Percentiles rank a stretch among this genome's conserved stretches.
phyloP scores from a whole-genome alignment of 2,888 invertebrate species.

The Habroteleia sp. region DNA sequence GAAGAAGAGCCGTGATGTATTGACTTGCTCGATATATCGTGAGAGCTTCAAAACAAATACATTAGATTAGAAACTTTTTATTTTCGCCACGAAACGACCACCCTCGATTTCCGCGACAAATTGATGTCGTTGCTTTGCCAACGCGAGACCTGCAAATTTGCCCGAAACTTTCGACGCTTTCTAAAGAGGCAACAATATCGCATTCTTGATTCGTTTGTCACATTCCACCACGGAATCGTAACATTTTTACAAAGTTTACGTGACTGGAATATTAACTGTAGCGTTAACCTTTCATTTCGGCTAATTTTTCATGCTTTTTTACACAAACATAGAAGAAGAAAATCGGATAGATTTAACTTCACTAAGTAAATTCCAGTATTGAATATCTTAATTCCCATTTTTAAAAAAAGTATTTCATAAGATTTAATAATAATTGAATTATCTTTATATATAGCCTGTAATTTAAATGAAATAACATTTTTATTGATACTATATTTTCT shows the following conservation, averaged over 20 bases:
- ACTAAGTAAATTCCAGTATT: too few species aligned
- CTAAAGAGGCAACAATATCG: constrained; percentile 60
- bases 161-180: constrained; percentile 57
- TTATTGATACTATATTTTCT: not conserved
- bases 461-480: too few species aligned
- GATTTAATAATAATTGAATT: not conserved
- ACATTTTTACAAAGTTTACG: constrained; percentile 58
- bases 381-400: too few species aligned
- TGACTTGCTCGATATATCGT: constrained; percentile 66
- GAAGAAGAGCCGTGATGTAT: constrained; percentile 65
- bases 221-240: constrained; percentile 56
- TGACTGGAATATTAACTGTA: constrained; percentile 56
- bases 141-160: constrained; percentile 53
- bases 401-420: too few species aligned
- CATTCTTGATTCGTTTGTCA: constrained; percentile 62
- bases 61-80: constrained; percentile 68
- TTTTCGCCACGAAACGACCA: constrained; percentile 49
- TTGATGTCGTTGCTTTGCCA: constrained; percentile 61
- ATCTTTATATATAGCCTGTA: too few species aligned
- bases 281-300: constrained; percentile 42
- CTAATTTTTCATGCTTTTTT: constrained; percentile 40
- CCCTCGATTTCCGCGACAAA: constrained; percentile 61
- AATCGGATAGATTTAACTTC: constrained; percentile 3
- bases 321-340: not conserved
- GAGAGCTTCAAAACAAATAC: constrained; percentile 63